A percentile compares a stretch with the other conserved stretches of the same genome.
Evolutionary conservation across 2,797 vertebrate species (phyloP).

Genomic region (Malurus splendens): DNA sequence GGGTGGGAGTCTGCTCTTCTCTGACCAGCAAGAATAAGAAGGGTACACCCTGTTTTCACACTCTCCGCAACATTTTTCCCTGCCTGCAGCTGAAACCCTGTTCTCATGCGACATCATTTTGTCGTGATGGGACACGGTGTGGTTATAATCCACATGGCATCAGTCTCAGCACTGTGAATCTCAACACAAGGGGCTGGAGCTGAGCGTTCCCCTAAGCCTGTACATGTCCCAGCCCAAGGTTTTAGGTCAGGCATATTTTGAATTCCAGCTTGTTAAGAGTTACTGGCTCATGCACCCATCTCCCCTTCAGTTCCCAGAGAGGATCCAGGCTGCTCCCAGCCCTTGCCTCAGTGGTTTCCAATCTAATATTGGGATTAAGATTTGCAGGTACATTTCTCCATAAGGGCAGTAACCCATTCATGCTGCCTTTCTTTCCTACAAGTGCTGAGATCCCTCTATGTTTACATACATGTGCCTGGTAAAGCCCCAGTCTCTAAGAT

Average conservation of each 20-base stretch:
- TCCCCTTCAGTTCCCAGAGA: not conserved
- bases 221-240: not conserved
- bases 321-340: not conserved
- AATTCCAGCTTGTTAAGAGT: conserved; percentile 16
- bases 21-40: not conserved
- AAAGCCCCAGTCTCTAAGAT: not conserved
- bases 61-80: not conserved
- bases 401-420: not conserved
- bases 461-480: rapidly evolving
- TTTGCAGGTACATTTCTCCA: not conserved
- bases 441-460: not conserved
- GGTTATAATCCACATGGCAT: not conserved
- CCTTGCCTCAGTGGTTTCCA: not conserved
- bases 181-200: not conserved
- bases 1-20: not conserved
- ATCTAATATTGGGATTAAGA: not conserved
- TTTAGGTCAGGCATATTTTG: conserved; percentile 19
- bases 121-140: rapidly evolving
- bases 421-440: not conserved
- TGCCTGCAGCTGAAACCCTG: not conserved
- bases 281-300: not conserved
- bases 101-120: rapidly evolving
- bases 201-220: not conserved
- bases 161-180: rapidly evolving
- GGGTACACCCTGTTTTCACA: not conserved